These are phyloP conservation scores for Glyptemys insculpta DNA, from an alignment of 2,797 vertebrate species.

Conservation along the genomic window DNA sequence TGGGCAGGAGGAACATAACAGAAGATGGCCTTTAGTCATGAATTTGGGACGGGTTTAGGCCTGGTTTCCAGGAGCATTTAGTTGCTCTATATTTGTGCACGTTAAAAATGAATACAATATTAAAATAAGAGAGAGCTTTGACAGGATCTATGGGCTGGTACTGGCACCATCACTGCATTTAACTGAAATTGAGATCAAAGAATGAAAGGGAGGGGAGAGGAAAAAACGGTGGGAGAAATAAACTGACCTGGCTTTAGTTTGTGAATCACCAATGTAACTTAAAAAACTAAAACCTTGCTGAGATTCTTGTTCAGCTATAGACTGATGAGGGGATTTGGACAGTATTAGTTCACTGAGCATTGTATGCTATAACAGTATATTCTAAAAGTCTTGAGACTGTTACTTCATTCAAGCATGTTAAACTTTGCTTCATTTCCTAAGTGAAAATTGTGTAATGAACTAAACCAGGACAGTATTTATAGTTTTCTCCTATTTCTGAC, in stretches of 20 bases:
- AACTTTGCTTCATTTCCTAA: neutral
- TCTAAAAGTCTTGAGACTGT: neutral
- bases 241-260: conserved; percentile 18
- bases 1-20: neutral
- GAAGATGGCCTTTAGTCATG: neutral
- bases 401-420: neutral
- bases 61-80: neutral
- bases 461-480: neutral
- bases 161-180: neutral
- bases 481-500: neutral
- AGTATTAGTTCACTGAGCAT: neutral
- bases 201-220: neutral
- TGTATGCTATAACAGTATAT: neutral
- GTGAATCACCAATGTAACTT: neutral
- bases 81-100: neutral
- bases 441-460: neutral
- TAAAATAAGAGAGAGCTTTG: neutral
- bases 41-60: neutral
- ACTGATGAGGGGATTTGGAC: neutral
- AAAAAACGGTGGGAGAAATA: neutral
- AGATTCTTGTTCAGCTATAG: neutral
- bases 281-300: neutral
- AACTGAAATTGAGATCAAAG: neutral
- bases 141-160: neutral
- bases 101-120: neutral